These are phyloP conservation scores for Rhynchophorus ferrugineus DNA, from an alignment of 1,140 invertebrate genomes.

Conservation along the genomic window DNA sequence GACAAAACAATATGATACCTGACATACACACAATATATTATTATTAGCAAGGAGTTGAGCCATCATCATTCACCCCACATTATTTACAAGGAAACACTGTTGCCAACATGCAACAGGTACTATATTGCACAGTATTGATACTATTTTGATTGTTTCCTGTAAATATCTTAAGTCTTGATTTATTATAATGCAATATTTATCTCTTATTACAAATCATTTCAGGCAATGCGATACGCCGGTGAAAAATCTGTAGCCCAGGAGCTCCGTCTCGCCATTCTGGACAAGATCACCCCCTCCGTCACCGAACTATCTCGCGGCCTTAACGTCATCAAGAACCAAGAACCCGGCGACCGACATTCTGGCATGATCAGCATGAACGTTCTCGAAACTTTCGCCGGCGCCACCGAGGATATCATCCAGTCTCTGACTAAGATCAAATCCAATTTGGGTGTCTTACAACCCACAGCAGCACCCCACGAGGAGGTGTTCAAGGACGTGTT, in stretches of 20 bases:
- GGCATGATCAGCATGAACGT: constrained; percentile 37
- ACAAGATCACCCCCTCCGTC: constrained; percentile 44
- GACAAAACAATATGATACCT: too few species aligned
- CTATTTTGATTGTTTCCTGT: too few species aligned
- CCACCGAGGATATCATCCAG: constrained; percentile 46
- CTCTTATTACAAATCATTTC: background rate
- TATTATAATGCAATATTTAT: too few species aligned
- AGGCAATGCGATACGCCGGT: constrained; percentile 38
- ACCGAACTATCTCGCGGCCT: constrained; percentile 45
- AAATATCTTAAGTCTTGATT: too few species aligned
- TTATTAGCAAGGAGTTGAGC: too few species aligned
- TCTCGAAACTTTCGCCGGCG: constrained; percentile 44
- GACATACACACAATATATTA: too few species aligned
- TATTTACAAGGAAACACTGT: too few species aligned
- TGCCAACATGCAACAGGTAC: too few species aligned
- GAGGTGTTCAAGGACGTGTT: constrained; percentile 37
- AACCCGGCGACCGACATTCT: constrained; percentile 22
- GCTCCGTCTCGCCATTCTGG: constrained; percentile 44
- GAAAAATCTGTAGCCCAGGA: constrained; percentile 45
- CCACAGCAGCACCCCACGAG: constrained; percentile 1
- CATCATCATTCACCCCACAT: too few species aligned
- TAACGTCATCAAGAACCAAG: constrained; percentile 37
- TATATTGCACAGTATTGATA: too few species aligned
- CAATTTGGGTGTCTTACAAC: constrained; percentile 7
- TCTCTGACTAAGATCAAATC: constrained; percentile 21